Conservation (phyloP, 2,888 invertebrate species). For the Carabus problematicus region DNA sequence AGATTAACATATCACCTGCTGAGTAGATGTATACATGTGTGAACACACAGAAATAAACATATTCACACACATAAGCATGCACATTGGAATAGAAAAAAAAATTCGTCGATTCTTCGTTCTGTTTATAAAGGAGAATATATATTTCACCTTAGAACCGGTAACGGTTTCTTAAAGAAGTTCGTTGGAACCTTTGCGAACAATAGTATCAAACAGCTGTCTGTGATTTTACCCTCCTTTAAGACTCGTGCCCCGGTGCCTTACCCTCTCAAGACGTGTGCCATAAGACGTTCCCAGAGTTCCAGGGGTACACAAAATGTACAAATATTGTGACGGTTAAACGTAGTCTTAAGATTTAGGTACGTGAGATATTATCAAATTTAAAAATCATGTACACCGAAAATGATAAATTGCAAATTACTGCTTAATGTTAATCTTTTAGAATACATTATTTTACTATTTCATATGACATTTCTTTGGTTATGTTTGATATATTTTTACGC, state of each 20-base stretch:
- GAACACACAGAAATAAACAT: neutral
- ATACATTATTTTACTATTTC: too few species aligned
- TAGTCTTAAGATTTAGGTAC: too few species aligned
- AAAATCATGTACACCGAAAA: too few species aligned
- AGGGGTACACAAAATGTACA: conserved; percentile 21
- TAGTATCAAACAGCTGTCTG: conserved; percentile 24
- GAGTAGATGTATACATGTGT: neutral
- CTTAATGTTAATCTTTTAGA: too few species aligned
- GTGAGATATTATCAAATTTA: too few species aligned
- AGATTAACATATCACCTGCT: conserved; percentile 24
- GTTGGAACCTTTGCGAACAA: conserved; percentile 28
- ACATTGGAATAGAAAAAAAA: too few species aligned
- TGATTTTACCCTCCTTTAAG: conserved; percentile 29
- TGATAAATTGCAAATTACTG: too few species aligned
- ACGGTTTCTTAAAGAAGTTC: conserved; percentile 41
- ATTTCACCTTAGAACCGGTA: conserved; percentile 9
- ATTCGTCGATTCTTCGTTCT: too few species aligned
- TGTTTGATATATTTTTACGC: too few species aligned
- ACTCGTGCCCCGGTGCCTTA: neutral
- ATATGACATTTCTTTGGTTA: too few species aligned
- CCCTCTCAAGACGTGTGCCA: conserved; percentile 35
- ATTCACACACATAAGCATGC: neutral
- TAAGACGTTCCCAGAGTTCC: conserved; percentile 6
- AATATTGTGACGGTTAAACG: neutral
- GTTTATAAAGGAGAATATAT: too few species aligned